A percentile compares a stretch with the other conserved stretches of the same genome.
phyloP scores from a whole-genome alignment of 2,888 invertebrate species.

The Lepas anatifera region DNA sequence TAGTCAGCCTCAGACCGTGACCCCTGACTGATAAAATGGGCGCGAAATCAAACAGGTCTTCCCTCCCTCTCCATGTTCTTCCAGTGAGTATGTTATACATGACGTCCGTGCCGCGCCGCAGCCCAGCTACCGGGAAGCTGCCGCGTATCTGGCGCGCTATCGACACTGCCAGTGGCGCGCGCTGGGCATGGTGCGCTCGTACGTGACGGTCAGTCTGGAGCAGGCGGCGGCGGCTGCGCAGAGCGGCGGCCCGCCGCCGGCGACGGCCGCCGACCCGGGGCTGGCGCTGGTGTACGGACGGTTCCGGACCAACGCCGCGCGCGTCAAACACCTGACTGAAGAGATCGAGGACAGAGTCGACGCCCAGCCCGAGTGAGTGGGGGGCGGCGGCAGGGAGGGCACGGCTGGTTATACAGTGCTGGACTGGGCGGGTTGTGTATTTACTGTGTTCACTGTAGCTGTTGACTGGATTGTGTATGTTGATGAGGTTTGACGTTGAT shows the following conservation, averaged over 20 bases:
- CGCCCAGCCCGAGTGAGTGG: conserved; percentile 55
- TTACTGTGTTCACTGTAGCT: too few relatives aligned
- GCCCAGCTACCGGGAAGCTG: conserved; percentile 74
- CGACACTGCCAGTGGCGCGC: conserved; percentile 71
- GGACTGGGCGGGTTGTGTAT: too few relatives aligned
- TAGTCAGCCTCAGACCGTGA: too few relatives aligned
- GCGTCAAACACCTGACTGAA: conserved; percentile 64
- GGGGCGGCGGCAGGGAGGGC: not conserved
- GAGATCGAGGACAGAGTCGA: conserved; percentile 67
- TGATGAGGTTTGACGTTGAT: too few relatives aligned
- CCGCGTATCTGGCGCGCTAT: conserved; percentile 67
- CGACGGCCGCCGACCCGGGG: not conserved
- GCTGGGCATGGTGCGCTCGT: conserved; percentile 62
- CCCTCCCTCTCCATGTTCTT: conserved; percentile 27
- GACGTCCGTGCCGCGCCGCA: too few relatives aligned
- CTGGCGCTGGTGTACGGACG: conserved; percentile 79
- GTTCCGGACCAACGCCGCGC: conserved; percentile 82
- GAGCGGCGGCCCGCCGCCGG: conserved; percentile 23
- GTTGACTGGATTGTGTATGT: too few relatives aligned
- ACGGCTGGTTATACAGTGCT: too few relatives aligned
- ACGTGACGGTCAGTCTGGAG: conserved; percentile 60
- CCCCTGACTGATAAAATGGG: not conserved
- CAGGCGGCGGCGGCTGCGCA: conserved; percentile 47
- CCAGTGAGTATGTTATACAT: too few relatives aligned
- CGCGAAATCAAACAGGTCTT: conserved; percentile 1